A percentile compares a stretch with the other conserved stretches of the same genome.
phyloP scores from a whole-genome alignment of 2,888 invertebrate genomes.

The Amphipoea oculea region DNA sequence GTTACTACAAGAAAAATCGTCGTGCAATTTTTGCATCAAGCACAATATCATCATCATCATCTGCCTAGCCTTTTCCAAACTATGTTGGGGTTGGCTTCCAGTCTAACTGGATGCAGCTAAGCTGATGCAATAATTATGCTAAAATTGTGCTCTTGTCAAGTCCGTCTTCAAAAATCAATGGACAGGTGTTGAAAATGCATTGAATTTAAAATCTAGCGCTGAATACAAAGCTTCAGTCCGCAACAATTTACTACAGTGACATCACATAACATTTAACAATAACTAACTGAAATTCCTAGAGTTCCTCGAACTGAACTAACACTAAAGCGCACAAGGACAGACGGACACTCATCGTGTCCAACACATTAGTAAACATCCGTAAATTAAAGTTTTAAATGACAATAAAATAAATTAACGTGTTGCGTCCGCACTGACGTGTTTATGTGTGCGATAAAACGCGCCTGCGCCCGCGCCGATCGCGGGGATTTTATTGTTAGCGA shows the following conservation, averaged over 20 bases:
- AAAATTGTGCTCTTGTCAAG: background rate
- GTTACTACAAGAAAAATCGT: background rate
- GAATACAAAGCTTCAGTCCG: background rate
- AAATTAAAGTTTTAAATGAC: slow-evolving; percentile 86
- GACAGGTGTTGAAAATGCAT: background rate
- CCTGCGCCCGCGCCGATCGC: slow-evolving; percentile 70
- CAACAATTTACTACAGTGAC: background rate
- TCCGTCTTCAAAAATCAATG: background rate
- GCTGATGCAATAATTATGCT: background rate
- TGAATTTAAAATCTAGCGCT: background rate
- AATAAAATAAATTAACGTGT: slow-evolving; percentile 85
- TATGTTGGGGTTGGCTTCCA: too few species aligned
- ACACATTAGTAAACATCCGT: slow-evolving; percentile 84
- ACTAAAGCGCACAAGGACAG: slow-evolving; percentile 45
- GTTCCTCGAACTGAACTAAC: slow-evolving; percentile 22
- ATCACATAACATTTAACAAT: slow-evolving; percentile 7
- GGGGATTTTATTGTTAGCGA: slow-evolving; percentile 67
- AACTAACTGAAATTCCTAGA: slow-evolving; percentile 20
- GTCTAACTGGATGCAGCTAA: too few species aligned
- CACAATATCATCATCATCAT: too few species aligned
- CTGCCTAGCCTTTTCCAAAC: too few species aligned
- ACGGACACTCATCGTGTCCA: slow-evolving; percentile 48
- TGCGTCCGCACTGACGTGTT: slow-evolving; percentile 78
- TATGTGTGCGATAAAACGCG: slow-evolving; percentile 78
- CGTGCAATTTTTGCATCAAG: background rate